phyloP scores from a whole-genome alignment of 2,888 invertebrate genomes.

The Patella pellucida region DNA sequence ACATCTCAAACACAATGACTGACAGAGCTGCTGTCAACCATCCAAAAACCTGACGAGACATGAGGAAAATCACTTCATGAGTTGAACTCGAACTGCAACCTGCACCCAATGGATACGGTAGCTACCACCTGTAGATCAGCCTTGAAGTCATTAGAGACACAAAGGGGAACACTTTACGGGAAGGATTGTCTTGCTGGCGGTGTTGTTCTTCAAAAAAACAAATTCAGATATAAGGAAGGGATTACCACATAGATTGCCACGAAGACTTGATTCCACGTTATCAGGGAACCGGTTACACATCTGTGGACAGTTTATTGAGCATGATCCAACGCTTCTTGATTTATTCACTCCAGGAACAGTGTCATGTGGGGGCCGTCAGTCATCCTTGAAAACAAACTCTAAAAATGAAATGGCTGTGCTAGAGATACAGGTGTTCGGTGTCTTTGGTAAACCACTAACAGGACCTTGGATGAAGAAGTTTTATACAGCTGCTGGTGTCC shows the following conservation, averaged over 20 bases:
- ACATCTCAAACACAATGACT: constrained; percentile 34
- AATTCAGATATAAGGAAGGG: constrained; percentile 36
- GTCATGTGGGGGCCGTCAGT: constrained; percentile 30
- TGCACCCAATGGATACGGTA: constrained; percentile 32
- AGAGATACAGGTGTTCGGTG: constrained; percentile 32
- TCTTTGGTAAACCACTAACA: constrained; percentile 26
- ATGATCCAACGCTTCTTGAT: constrained; percentile 17
- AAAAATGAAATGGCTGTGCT: constrained; percentile 14
- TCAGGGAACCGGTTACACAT: constrained; percentile 34
- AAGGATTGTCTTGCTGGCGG: constrained; percentile 35
- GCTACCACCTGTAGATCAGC: constrained; percentile 23
- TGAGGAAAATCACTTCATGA: too few relatives aligned
- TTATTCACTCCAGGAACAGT: constrained; percentile 22
- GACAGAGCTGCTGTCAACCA: constrained; percentile 30
- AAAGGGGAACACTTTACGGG: constrained; percentile 30
- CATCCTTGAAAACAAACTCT: constrained; percentile 24
- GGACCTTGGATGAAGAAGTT: constrained; percentile 32
- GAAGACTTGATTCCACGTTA: constrained; percentile 34
- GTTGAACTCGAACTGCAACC: constrained; percentile 33
- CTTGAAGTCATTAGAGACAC: constrained; percentile 19
- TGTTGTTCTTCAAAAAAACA: constrained; percentile 35
- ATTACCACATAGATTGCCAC: constrained; percentile 26
- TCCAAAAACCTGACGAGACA: constrained; percentile 26
- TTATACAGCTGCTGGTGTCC: constrained; percentile 23
- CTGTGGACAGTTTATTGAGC: constrained; percentile 21